A percentile compares a stretch with the other conserved stretches of the same genome.
Evolutionary conservation across 2,797 vertebrate species (phyloP).

Genomic region (Loriculus beryllinus): DNA sequence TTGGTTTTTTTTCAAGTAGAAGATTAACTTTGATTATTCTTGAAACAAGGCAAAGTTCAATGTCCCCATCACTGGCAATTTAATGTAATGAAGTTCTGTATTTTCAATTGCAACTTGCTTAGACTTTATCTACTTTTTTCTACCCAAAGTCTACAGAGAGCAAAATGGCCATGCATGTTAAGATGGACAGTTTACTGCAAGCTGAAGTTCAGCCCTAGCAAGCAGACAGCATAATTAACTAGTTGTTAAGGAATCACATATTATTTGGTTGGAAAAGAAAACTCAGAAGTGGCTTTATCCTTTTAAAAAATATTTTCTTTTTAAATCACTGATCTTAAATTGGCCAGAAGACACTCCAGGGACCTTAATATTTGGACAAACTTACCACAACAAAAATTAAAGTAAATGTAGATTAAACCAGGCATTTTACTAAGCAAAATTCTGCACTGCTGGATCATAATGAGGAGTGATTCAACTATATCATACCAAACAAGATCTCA

Average conservation of each 20-base stretch:
- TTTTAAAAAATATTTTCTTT: background rate
- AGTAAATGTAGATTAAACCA: background rate
- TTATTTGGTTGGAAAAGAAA: background rate
- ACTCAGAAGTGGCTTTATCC: background rate
- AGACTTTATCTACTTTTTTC: background rate
- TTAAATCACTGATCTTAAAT: background rate
- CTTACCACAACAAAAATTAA: background rate
- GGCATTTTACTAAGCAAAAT: background rate
- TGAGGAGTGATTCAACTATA: background rate
- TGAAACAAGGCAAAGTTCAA: background rate
- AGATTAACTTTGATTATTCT: background rate
- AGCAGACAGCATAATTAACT: background rate
- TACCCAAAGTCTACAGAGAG: background rate
- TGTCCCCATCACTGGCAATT: background rate
- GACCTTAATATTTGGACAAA: background rate
- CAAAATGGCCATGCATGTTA: background rate
- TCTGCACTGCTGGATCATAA: background rate
- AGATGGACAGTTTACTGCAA: background rate
- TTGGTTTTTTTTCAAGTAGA: background rate
- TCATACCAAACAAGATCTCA: background rate
- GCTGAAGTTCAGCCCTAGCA: background rate
- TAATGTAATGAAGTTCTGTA: background rate
- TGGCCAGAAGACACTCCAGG: background rate
- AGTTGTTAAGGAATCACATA: background rate
- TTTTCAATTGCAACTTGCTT: background rate